Evolutionary conservation across 2,113 vertebrate species (phyloP).

Genomic region (Chauna torquata): DNA sequence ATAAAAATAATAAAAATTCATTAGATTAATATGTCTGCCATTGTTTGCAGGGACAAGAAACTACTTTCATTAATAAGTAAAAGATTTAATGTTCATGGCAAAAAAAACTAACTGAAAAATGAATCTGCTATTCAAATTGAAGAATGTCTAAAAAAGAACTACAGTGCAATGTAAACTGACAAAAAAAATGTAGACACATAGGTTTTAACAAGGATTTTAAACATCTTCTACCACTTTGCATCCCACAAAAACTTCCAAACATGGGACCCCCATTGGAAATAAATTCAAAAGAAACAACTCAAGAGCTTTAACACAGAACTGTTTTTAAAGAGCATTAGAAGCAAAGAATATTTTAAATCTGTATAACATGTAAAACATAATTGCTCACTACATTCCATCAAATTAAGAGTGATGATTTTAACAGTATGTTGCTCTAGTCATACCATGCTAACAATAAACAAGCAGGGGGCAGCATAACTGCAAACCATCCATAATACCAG

Average conservation of each 20-base stretch:
- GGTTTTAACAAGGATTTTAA: not conserved
- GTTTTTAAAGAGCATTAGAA: not conserved
- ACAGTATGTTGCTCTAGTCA: not conserved
- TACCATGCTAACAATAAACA: not conserved
- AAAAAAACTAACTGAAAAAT: not conserved
- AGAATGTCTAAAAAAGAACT: not conserved
- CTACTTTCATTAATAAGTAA: not conserved
- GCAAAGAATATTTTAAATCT: not conserved
- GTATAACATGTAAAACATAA: not conserved
- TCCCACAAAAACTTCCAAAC: not conserved
- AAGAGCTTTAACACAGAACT: not conserved
- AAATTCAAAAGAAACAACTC: not conserved
- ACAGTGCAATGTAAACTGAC: not conserved
- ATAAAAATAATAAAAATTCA: not conserved
- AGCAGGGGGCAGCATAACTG: slow-evolving; percentile 72
- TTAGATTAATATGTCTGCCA: not conserved
- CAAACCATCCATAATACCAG: not conserved
- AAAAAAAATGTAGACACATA: not conserved
- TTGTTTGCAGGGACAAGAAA: not conserved
- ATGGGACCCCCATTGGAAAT: not conserved
- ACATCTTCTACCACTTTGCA: not conserved
- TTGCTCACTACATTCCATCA: not conserved
- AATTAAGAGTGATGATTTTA: not conserved
- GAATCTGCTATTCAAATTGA: not conserved
- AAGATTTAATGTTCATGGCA: not conserved